phyloP scores from a whole-genome alignment of 2,888 invertebrate species.

The Leptinotarsa peninsularis region DNA sequence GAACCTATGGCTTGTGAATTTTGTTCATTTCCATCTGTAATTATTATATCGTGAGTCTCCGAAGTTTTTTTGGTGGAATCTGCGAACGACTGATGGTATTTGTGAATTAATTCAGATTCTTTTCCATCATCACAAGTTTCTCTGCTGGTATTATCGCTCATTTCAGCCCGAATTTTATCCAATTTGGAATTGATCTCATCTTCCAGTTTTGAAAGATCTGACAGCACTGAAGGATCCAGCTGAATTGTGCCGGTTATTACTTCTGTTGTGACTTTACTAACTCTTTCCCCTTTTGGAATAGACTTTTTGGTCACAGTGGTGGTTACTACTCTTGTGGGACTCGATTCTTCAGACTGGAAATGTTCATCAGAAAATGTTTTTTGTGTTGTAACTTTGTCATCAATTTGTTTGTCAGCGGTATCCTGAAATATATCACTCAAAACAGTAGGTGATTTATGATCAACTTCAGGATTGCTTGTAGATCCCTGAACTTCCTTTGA shows the following conservation, averaged over 20 bases:
- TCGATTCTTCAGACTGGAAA: conserved; percentile 26
- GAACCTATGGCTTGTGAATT: conserved; percentile 2
- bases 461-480: conserved; percentile 24
- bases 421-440: too few relatives aligned
- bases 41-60: not conserved
- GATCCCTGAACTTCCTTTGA: not conserved
- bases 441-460: conserved; percentile 17
- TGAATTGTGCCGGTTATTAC: conserved; percentile 39
- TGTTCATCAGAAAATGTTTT: not conserved
- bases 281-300: conserved; percentile 44
- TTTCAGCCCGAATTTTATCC: conserved; percentile 32
- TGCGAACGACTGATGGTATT: not conserved
- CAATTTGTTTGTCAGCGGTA: conserved; percentile 9
- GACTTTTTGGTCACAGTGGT: conserved; percentile 44
- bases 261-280: conserved; percentile 46
- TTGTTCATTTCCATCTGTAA: not conserved
- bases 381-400: conserved; percentile 2
- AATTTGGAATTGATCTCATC: conserved; percentile 43
- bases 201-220: conserved; percentile 42
- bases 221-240: conserved; percentile 34
- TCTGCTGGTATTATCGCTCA: not conserved
- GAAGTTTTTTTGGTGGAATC: not conserved
- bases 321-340: conserved; percentile 36
- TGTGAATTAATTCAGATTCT: not conserved
- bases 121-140: not conserved